These are phyloP conservation scores for Daktulosphaira vitifoliae DNA, from an alignment of 1,140 invertebrate genomes.

Conservation along the genomic window DNA sequence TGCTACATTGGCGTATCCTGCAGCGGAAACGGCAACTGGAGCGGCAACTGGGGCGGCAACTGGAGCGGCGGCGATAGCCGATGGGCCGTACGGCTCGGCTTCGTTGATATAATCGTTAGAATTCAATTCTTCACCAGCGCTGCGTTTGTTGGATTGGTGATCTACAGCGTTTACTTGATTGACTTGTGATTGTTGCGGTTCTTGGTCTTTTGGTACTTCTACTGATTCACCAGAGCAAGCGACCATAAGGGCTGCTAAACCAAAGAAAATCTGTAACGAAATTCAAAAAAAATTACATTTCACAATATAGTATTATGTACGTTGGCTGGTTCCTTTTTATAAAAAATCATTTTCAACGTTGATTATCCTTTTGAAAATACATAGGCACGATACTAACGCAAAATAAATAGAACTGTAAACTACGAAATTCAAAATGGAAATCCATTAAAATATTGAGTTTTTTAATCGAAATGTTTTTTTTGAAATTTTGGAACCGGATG, in stretches of 20 bases:
- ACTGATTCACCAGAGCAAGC: background rate
- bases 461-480: no score
- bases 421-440: no score
- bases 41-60: background rate
- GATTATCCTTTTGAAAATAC: no score
- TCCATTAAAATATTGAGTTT: no score
- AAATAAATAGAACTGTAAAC: no score
- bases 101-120: background rate
- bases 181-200: background rate
- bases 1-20: conserved; percentile 1
- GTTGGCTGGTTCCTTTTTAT: no score
- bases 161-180: background rate
- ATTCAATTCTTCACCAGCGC: background rate
- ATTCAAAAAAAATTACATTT: no score
- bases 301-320: no score
- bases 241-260: background rate
- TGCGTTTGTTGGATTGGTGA: background rate
- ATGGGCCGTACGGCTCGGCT: background rate
- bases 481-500: no score
- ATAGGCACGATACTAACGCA: no score
- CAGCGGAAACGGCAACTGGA: background rate
- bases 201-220: background rate
- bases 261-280: background rate
- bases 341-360: no score
- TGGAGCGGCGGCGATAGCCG: background rate